Conservation (phyloP, 2,797 vertebrate species). For the Poecile montanus region DNA sequence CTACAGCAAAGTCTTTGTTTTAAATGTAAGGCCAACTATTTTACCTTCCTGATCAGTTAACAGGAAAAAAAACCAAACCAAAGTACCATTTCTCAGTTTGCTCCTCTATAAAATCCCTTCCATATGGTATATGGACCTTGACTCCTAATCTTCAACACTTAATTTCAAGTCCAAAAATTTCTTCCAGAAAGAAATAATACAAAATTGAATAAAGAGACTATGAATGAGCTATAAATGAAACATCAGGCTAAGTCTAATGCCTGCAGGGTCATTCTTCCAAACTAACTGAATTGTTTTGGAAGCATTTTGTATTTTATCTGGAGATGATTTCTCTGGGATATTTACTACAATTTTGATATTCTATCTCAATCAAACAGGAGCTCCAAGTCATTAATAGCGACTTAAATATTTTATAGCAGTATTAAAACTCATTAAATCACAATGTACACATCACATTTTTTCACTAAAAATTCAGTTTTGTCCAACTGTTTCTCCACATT, state of each 20-base stretch:
- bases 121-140: background rate
- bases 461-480: background rate
- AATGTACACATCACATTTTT: background rate
- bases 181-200: conserved; percentile 39
- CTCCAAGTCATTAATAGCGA: background rate
- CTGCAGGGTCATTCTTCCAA: conserved; percentile 31
- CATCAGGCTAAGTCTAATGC: conserved; percentile 7
- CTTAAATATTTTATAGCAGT: background rate
- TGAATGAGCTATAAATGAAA: conserved; percentile 30
- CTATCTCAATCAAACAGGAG: background rate
- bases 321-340: background rate
- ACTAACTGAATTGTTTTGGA: background rate
- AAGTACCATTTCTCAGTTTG: background rate
- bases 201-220: conserved; percentile 23
- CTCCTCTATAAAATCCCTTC: conserved; percentile 27
- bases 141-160: conserved; percentile 36
- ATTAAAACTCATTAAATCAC: background rate
- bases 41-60: conserved; percentile 5
- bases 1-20: conserved; percentile 33
- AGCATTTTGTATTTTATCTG: background rate
- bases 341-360: background rate
- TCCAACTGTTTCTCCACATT: background rate
- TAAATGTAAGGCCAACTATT: conserved; percentile 36
- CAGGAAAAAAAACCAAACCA: background rate
- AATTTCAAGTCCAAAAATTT: conserved; percentile 53